These are phyloP conservation scores for Stenichneumon culpator DNA, from an alignment of 2,888 invertebrate species.

Conservation along the genomic window DNA sequence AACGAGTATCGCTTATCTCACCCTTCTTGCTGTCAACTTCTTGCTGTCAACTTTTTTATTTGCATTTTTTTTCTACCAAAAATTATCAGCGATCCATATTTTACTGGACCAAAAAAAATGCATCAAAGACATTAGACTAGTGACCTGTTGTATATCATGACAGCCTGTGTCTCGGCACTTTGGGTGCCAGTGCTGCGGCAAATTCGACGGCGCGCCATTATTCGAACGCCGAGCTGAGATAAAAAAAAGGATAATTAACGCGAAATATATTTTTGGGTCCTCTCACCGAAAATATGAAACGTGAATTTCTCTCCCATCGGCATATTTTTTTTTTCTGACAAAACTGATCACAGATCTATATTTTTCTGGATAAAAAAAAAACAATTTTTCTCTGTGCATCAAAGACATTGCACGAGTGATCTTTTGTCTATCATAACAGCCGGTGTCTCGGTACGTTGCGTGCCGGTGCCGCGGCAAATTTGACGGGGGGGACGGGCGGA, in stretches of 20 bases:
- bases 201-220: conserved; percentile 50
- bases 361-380: too few species aligned
- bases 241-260: conserved; percentile 22
- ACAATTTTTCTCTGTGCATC: too few species aligned
- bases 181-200: conserved; percentile 19
- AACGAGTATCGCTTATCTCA: too few species aligned
- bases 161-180: conserved; percentile 26
- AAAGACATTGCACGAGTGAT: background rate
- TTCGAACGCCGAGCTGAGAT: conserved; percentile 49
- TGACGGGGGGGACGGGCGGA: conserved; percentile 28
- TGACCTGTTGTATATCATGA: conserved; percentile 22
- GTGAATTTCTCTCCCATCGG: background rate
- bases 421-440: conserved; percentile 21
- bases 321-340: background rate
- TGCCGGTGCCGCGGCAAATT: conserved; percentile 20
- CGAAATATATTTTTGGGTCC: background rate
- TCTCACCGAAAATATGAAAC: background rate
- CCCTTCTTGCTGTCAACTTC: background rate
- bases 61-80: background rate
- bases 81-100: too few species aligned
- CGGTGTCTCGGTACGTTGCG: conserved; percentile 33
- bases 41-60: conserved; percentile 10
- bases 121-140: background rate
- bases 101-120: too few species aligned
- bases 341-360: too few species aligned